Evolutionary conservation across 2,888 invertebrate genomes (phyloP).

Genomic region (Luffia ferchaultella): DNA sequence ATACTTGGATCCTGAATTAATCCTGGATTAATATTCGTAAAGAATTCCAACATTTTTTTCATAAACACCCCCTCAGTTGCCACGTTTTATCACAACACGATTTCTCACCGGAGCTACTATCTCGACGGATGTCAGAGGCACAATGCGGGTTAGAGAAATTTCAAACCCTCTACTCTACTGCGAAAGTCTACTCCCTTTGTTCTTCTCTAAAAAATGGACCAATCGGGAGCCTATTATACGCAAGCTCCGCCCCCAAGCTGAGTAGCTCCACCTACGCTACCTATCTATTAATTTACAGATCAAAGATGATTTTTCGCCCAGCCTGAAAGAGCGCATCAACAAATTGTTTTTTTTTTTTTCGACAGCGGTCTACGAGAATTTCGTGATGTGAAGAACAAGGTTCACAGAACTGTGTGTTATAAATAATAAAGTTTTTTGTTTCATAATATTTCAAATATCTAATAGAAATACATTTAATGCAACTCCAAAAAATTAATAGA

Average conservation of each 20-base stretch:
- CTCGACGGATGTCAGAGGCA: conserved; percentile 27
- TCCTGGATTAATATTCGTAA: conserved; percentile 69
- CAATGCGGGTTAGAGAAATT: conserved; percentile 26
- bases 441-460: too few relatives aligned
- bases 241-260: conserved; percentile 25
- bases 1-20: conserved; percentile 64
- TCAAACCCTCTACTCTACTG: conserved; percentile 19
- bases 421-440: too few relatives aligned
- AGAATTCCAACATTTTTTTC: conserved; percentile 74
- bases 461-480: too few relatives aligned
- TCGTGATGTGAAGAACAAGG: too few relatives aligned
- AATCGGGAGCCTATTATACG: conserved; percentile 27
- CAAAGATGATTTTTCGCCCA: too few relatives aligned
- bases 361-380: too few relatives aligned
- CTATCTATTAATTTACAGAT: conserved; percentile 46
- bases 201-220: conserved; percentile 26
- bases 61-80: conserved; percentile 24
- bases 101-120: conserved; percentile 19
- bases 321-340: conserved; percentile 34
- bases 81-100: conserved; percentile 10
- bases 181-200: too few relatives aligned
- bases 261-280: conserved; percentile 29
- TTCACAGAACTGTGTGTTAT: too few relatives aligned
- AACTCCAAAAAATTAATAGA: too few relatives aligned
- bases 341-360: conserved; percentile 49